Base-by-base conservation (phyloP, 2,113 vertebrate species). In the Hylia prasina region DNA sequence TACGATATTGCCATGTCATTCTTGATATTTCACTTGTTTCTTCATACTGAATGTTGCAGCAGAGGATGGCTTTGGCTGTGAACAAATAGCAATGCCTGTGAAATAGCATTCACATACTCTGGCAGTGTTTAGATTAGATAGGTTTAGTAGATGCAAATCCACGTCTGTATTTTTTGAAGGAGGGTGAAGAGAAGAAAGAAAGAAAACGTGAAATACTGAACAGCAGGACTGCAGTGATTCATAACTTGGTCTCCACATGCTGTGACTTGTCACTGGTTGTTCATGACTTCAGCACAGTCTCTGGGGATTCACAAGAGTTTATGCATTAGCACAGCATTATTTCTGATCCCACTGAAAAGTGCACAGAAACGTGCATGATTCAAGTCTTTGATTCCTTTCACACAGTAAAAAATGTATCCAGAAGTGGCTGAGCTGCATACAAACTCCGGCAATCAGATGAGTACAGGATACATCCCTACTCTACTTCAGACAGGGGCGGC, bases 281-380 rank as follows among this genome's bases (percentile, higher is more conserved):
- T 94, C 94, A 89, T 82, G 86, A 86, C 93, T 94, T 92, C 70
- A 90, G 63, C 87, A 83, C 27, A 60, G 57, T 86, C 76, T 78
- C 77, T 82, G 50, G 72, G 86, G 92, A 82, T 92, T 93, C 92
- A 79, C 64, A 75, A 70, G 87, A 71, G 76, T 93, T 96, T 89
- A 71, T 89, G 91, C 65, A 69, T 93, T 89, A 97, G 82, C 71
- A 71, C 87, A 81, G 65, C 68, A 85, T 89, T 95, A 95, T 81
- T 94, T 88, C 82, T 93, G 79, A 83, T 94, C 92, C 68, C 3
- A 6, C 16, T 83, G 76, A 88, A 91, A 94, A 88, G 68, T 30
- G 42, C 51, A 56, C 50, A 83, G 88, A 86, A 96, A 90, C 2
- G 4, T 63, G 50, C 45, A 68, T 28, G 58, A 84, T 66, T 94